Evolutionary conservation across 92 coral and sea anemone genomes (phyloP).

Genomic region (Anthopleura xanthogrammica): DNA sequence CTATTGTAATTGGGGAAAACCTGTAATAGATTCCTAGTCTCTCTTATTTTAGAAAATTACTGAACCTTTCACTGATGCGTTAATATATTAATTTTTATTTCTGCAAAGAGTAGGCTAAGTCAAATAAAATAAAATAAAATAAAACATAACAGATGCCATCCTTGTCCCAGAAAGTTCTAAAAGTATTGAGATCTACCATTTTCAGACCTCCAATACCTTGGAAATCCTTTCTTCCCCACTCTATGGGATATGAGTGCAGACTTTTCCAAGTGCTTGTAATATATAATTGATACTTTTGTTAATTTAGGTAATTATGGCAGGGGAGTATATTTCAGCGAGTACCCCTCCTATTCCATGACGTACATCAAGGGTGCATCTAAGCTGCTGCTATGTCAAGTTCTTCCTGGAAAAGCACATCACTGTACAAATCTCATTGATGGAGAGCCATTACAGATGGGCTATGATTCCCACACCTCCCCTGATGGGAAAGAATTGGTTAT

Average conservation of each 20-base stretch:
- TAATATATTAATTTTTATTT: too few species aligned
- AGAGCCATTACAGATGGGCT: slow-evolving; percentile 63
- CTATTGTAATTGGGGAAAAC: too few species aligned
- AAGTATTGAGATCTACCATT: too few species aligned
- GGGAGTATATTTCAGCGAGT: slow-evolving; percentile 85
- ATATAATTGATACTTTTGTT: not conserved
- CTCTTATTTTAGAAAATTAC: too few species aligned
- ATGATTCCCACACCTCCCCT: slow-evolving; percentile 88
- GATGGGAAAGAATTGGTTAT: slow-evolving; percentile 84
- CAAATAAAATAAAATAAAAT: too few species aligned
- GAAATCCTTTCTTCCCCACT: too few species aligned
- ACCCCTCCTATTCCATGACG: slow-evolving; percentile 81
- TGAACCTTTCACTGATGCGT: too few species aligned
- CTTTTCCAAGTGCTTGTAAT: not conserved
- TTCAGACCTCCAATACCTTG: too few species aligned
- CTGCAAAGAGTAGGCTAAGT: too few species aligned
- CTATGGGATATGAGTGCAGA: not conserved
- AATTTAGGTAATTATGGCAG: slow-evolving; percentile 64
- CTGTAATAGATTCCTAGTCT: too few species aligned
- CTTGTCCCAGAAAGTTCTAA: too few species aligned
- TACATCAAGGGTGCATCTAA: slow-evolving; percentile 82
- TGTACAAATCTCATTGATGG: slow-evolving; percentile 78
- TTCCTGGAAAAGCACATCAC: slow-evolving; percentile 75
- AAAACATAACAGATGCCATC: too few species aligned
- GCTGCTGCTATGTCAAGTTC: slow-evolving; percentile 78